These are phyloP conservation scores for Cynaeus angustus DNA, from an alignment of 2,888 invertebrate genomes.

Conservation along the genomic window DNA sequence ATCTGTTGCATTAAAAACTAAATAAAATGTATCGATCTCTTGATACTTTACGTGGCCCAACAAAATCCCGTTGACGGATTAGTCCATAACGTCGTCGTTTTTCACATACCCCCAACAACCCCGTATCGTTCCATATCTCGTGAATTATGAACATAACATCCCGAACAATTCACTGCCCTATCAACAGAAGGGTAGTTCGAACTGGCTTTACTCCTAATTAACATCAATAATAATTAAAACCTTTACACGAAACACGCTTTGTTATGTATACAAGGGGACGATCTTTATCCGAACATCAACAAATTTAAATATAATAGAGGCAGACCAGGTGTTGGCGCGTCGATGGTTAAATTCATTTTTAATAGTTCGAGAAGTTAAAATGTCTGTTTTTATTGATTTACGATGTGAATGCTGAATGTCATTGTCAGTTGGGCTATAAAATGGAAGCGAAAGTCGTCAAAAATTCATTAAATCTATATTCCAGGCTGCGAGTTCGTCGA, in stretches of 20 bases:
- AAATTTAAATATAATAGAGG: slow-evolving; percentile 33
- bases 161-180: slow-evolving; percentile 12
- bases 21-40: background rate
- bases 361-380: slow-evolving; percentile 15
- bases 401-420: slow-evolving; percentile 23
- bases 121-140: background rate
- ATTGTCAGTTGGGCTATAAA: slow-evolving; percentile 21
- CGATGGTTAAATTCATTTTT: slow-evolving; percentile 12
- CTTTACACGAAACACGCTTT: slow-evolving; percentile 11
- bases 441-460: slow-evolving; percentile 27
- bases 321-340: slow-evolving; percentile 26
- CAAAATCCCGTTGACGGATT: background rate
- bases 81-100: background rate
- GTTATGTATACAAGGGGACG: slow-evolving; percentile 14
- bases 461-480: slow-evolving; percentile 41
- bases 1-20: background rate
- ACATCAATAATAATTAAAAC: slow-evolving; percentile 31
- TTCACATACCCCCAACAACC: background rate
- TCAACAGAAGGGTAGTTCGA: slow-evolving; percentile 8
- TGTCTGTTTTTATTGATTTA: slow-evolving; percentile 29
- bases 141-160: slow-evolving; percentile 18
- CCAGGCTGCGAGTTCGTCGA: background rate
- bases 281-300: background rate
- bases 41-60: background rate
- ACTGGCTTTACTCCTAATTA: slow-evolving; percentile 5